Conservation (phyloP, 2,113 vertebrate genomes). For the Hippocampus zosterae region DNA sequence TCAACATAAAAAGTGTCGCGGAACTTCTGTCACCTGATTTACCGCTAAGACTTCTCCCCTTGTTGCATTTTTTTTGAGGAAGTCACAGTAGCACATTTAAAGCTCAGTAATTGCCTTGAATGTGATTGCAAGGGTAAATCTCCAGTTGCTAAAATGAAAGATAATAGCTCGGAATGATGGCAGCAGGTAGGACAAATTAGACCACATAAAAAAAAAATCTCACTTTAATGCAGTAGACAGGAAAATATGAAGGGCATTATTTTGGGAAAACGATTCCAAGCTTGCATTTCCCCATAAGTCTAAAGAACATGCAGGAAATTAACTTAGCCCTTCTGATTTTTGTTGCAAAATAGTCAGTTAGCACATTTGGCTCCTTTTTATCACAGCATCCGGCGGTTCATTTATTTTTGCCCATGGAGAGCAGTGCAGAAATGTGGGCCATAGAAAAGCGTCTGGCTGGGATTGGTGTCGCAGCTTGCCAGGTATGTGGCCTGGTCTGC, state of each 20-base stretch:
- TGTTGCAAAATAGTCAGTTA: slow-evolving; percentile 19
- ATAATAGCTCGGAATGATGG: slow-evolving; percentile 16
- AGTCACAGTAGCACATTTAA: slow-evolving; percentile 13
- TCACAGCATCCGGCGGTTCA: slow-evolving; percentile 34
- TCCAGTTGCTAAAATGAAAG: slow-evolving; percentile 21
- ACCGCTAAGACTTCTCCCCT: neutral
- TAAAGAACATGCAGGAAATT: slow-evolving; percentile 1
- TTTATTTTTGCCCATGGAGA: slow-evolving; percentile 44
- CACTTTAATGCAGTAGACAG: slow-evolving; percentile 5
- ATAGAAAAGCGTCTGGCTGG: slow-evolving; percentile 44
- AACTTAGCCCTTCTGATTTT: slow-evolving; percentile 17
- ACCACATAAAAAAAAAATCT: slow-evolving; percentile 4
- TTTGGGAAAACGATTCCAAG: neutral
- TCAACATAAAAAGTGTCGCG: too few relatives aligned
- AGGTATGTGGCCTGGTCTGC: slow-evolving; percentile 62
- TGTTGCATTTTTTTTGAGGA: neutral
- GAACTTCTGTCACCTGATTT: too few relatives aligned
- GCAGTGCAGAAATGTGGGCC: slow-evolving; percentile 45
- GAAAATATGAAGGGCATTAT: neutral
- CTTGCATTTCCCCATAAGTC: slow-evolving; percentile 22
- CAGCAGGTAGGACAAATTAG: slow-evolving; percentile 24
- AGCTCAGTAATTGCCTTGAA: slow-evolving; percentile 7
- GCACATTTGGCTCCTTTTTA: slow-evolving; percentile 49
- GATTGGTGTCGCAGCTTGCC: slow-evolving; percentile 50
- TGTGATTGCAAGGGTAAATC: slow-evolving; percentile 15